These are phyloP conservation scores for Gymnocheta viridis DNA, from an alignment of 2,888 invertebrate species.

Conservation along the genomic window DNA sequence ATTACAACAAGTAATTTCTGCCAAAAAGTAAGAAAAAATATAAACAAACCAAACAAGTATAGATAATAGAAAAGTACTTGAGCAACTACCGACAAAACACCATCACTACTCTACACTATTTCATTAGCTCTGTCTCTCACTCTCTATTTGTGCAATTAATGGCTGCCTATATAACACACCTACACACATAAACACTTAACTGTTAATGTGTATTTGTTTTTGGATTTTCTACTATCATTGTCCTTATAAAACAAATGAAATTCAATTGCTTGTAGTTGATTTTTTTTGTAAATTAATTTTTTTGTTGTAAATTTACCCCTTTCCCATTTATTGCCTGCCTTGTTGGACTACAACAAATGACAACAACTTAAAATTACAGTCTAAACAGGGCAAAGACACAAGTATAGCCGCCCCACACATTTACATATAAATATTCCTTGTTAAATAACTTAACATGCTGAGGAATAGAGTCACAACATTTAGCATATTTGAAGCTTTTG, in stretches of 20 bases:
- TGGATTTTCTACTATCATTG: neutral
- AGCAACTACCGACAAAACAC: conserved; percentile 35
- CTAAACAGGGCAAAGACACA: neutral
- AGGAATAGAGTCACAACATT: neutral
- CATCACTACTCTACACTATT: neutral
- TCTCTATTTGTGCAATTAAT: neutral
- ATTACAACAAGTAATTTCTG: conserved; percentile 31
- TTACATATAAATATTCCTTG: neutral
- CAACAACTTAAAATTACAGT: conserved; percentile 37
- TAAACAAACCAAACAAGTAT: neutral
- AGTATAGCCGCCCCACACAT: neutral
- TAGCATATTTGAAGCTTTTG: neutral
- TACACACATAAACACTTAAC: neutral
- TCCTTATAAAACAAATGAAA: conserved; percentile 46
- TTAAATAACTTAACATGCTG: neutral
- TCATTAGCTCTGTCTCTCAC: neutral
- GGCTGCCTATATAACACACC: neutral
- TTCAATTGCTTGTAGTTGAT: conserved; percentile 62
- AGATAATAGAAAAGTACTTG: conserved; percentile 24
- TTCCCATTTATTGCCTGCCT: neutral
- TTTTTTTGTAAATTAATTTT: conserved; percentile 38
- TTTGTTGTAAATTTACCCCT: conserved; percentile 46
- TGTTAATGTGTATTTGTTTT: neutral
- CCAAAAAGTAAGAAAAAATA: neutral
- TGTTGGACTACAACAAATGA: neutral